Conservation (phyloP, 2,888 invertebrate genomes). For the Meiosimyza platycephala region DNA sequence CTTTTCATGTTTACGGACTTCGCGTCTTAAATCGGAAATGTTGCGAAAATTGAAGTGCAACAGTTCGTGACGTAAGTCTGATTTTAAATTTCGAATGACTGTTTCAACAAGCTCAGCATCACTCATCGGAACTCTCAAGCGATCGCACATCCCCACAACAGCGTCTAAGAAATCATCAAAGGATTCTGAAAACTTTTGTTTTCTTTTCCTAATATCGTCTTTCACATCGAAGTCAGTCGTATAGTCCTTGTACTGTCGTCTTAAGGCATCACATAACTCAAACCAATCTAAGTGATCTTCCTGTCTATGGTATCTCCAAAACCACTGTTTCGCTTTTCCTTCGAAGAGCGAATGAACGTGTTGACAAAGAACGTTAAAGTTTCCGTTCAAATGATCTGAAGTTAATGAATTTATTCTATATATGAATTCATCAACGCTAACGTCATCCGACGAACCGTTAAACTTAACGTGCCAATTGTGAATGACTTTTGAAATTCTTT, state of each 20-base stretch:
- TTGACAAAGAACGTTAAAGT: no score
- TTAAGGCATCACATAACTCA: slow-evolving; percentile 23
- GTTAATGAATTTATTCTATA: no score
- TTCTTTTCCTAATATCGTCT: slow-evolving; percentile 32
- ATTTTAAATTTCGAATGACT: slow-evolving; percentile 26
- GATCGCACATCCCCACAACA: slow-evolving; percentile 28
- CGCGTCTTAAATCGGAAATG: no score
- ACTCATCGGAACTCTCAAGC: slow-evolving; percentile 4
- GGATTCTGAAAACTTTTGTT: slow-evolving; percentile 17
- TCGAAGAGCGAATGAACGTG: no score
- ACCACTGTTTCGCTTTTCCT: slow-evolving; percentile 19
- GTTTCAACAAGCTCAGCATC: slow-evolving; percentile 32
- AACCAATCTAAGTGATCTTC: slow-evolving; percentile 18
- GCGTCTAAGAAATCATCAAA: slow-evolving; percentile 35
- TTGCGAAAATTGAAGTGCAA: background rate
- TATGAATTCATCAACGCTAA: no score
- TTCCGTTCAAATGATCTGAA: no score
- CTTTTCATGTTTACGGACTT: no score
- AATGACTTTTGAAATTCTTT: no score
- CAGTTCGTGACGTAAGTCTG: slow-evolving; percentile 14
- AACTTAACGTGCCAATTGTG: no score
- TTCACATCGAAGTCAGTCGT: slow-evolving; percentile 32
- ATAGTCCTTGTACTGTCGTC: slow-evolving; percentile 25
- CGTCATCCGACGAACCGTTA: no score
- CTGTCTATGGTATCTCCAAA: slow-evolving; percentile 33